Percentiles rank a stretch among this genome's conserved stretches.
Conservation (phyloP, 2,113 vertebrate genomes). For the Myotis yumanensis region DNA sequence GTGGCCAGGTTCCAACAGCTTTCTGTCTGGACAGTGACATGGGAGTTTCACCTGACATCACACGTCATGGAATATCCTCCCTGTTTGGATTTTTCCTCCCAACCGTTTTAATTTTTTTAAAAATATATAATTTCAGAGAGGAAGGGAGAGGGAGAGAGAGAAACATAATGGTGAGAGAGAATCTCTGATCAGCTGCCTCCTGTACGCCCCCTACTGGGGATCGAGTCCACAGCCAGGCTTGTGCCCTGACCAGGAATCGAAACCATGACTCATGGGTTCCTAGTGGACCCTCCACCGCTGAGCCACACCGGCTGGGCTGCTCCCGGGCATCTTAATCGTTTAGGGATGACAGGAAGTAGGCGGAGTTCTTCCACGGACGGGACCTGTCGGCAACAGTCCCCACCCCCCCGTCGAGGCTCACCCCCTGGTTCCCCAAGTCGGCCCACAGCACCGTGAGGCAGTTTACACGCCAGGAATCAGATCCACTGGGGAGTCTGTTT, state of each 20-base stretch:
- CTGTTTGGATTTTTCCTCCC: background rate
- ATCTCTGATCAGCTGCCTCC: too few species aligned
- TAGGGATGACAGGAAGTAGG: background rate
- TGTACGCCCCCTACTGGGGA: too few species aligned
- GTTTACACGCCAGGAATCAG: background rate
- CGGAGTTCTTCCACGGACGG: too few species aligned
- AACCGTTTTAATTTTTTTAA: background rate
- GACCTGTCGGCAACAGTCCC: background rate
- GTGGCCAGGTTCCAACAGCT: background rate
- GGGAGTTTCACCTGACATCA: background rate
- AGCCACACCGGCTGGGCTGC: too few species aligned
- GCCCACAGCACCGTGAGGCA: background rate
- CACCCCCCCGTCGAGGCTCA: rapidly evolving
- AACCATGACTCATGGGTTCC: too few species aligned
- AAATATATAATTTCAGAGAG: too few species aligned
- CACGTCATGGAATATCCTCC: background rate
- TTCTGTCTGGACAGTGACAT: background rate
- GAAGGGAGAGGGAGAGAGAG: too few species aligned
- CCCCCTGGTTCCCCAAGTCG: background rate
- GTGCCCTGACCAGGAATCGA: too few species aligned
- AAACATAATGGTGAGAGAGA: too few species aligned
- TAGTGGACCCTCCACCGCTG: too few species aligned
- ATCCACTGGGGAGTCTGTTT: background rate
- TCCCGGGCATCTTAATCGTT: rapidly evolving
- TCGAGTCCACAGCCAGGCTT: too few species aligned